Evolutionary conservation across 1,140 invertebrate species (phyloP), one percentile per base, ranked within the genome.

Genomic region (Hycleus phaleratus): DNA sequence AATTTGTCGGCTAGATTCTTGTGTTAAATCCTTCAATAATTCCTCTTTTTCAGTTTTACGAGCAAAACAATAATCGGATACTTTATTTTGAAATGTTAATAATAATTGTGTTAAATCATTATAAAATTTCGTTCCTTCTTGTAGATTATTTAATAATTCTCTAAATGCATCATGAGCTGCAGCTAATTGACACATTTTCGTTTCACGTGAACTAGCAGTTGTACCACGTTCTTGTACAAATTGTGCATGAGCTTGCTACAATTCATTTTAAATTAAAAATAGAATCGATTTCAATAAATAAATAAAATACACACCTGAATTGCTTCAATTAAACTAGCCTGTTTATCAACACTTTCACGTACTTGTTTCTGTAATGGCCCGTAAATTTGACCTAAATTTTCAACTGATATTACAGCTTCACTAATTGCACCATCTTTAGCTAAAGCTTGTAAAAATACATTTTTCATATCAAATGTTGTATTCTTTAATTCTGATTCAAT

Each of bases 51-150:
- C 52, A 24, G 52, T 55, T 47, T 55, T 55, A 24, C 52, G 52
- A 1, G 52, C 18, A 11, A 95, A 99, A 74, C 94, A 97, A 76
- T 94, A 98, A 77, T 99, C 97, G 1, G 87, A 88, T 65, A 99
- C 90, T 78, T 99, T 99, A 73, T 92, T 96, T 82, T 99, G 97
- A 74, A 97, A 95, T 26, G 87, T 86, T 4, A 99, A 84, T 67
- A 99, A 77, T 57, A 99, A 73, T 74, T 85, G 84, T 2, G 96
- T 98, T 58, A 99, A 80, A 76, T 98, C 95, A 76, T 97, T 98
- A 77, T 99, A 99, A 78, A 99, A 99, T 79, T 98, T 98, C 9
- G 88, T 88, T 56, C 95, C 96, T 80, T 99, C 96, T 66, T 88
- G 82, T 46, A 98, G 77, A 78, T 98, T 97, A 63, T 81, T 85